These are phyloP conservation scores for Ploceus nigricollis DNA, from an alignment of 2,113 vertebrate species.

Conservation along the genomic window DNA sequence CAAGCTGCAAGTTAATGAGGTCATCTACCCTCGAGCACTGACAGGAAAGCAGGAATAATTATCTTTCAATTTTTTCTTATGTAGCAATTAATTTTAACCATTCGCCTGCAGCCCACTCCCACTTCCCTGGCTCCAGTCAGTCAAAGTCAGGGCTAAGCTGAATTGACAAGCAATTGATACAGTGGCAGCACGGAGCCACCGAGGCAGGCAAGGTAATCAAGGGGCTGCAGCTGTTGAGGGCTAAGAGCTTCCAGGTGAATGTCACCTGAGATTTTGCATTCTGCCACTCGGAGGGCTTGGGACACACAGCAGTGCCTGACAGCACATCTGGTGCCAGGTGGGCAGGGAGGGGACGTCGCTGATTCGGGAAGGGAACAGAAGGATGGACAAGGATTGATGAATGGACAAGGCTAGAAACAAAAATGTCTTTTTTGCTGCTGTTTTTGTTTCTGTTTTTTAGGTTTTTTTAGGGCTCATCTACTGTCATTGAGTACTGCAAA, in stretches of 20 bases:
- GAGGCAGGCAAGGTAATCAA: slow-evolving; percentile 79
- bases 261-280: slow-evolving; percentile 83
- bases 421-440: neutral
- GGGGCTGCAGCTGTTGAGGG: slow-evolving; percentile 83
- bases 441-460: neutral
- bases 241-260: slow-evolving; percentile 85
- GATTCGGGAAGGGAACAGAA: slow-evolving; percentile 71
- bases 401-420: slow-evolving; percentile 66
- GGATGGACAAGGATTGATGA: slow-evolving; percentile 78
- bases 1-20: slow-evolving; percentile 95
- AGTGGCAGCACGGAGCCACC: slow-evolving; percentile 52
- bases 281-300: slow-evolving; percentile 75
- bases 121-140: slow-evolving; percentile 76
- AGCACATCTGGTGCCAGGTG: slow-evolving; percentile 83
- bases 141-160: slow-evolving; percentile 80
- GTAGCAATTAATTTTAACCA: slow-evolving; percentile 95
- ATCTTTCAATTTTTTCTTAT: slow-evolving; percentile 92
- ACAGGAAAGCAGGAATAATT: slow-evolving; percentile 94
- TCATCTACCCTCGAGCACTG: slow-evolving; percentile 88
- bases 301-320: slow-evolving; percentile 69
- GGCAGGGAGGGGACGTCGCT: slow-evolving; percentile 66
- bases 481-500: neutral
- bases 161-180: slow-evolving; percentile 88
- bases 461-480: neutral
- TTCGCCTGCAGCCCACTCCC: slow-evolving; percentile 76